Base-by-base conservation (phyloP, 2,113 vertebrate genomes). In the Ahaetulla prasina region DNA sequence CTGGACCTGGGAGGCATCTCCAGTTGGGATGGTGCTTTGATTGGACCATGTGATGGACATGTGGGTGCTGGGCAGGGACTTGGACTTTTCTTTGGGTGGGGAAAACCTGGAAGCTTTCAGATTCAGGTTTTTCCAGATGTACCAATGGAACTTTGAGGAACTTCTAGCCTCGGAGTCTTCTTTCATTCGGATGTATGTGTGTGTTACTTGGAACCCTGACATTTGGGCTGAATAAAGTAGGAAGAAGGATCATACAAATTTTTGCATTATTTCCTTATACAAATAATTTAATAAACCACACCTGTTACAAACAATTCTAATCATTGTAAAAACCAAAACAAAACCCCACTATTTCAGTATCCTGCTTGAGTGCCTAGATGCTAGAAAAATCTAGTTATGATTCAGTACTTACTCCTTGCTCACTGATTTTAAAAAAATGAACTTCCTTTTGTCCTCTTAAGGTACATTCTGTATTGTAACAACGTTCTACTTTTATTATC, bases 271-370 rank as follows among this genome's bases (percentile, higher is more conserved):
- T 45, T 84, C 2, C 14, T 55, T 55, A 89, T 47, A 84, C 39
- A 84, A 54, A 68, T 89, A 89, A 92, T 92, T n/a, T 89, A 80
- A 89, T 92, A 89, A 92, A 86, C 39, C 50, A 45, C 53, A 43
- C n/a, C 35, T 52, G 49, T 68, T 49, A 68, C 35, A 68, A 80
- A 88, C 50, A 88, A 89, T 92, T 68, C 53, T 49, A 52, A 88
- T 68, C 68, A 88, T 45, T 20, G 8, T 89, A 18, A 54, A 80
- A 89, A 89, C n/a, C 68, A 39, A 80, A 80, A 39, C 68, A 80
- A 80, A 22, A 22, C 18, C 16, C 16, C 54, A 53, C 4, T 39
- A 53, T 88, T 45, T 74, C 60, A 80, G 35, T 88, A 25, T 88
- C 86, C 60, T 9, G 0, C 8, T 39, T 35, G 20, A n/a, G 27